Evolutionary conservation across 2,797 vertebrate genomes (phyloP), one percentile per base, ranked within the genome.

Genomic region (Sus cebifrons): DNA sequence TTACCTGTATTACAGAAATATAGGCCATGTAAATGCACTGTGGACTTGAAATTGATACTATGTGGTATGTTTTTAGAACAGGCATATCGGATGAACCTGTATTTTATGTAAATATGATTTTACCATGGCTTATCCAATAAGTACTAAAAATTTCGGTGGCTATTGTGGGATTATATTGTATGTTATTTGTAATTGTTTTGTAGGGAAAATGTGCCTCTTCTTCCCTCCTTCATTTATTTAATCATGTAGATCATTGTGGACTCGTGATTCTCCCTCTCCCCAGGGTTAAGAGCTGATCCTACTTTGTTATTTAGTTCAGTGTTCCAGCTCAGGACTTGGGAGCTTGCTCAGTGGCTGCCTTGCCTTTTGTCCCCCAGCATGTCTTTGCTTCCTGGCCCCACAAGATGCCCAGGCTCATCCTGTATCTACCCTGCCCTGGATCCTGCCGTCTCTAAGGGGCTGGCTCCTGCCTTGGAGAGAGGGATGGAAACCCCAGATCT

Each of bases 61-160:
- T 23, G 21, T 73, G 54, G 52, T 65, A 4, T 78, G 14, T 89
- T 94, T 73, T 77, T 23, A 44, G 32, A 86, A 74, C 20, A 78
- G 40, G 3, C 68, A 9, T 68, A 49, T 95, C 85, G 94, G 25
- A 20, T 49, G 44, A 91, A 73, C 18, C 13, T 52, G 25, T 32
- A 23, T 65, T 25, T 5, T 60, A 70, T 84, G 8, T 71, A 89
- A 77, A 85, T 79, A 52, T 89, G 52, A 73, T 83, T 92, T 89
- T 89, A 84, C 60, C 4, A 17, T 65, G 23, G 44, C 84, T 74
- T 95, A 67, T 84, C 77, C 83, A 82, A 67, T 60, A 32, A 92
- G 75, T 67, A 56, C 54, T 88, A 29, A 71, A 65, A 27, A 36
- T 73, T 67, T 77, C 81, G 44, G 91, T 85, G 25, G 18, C 67